Conservation (phyloP, 2,113 vertebrate species). For the Microcebus jonahi region DNA sequence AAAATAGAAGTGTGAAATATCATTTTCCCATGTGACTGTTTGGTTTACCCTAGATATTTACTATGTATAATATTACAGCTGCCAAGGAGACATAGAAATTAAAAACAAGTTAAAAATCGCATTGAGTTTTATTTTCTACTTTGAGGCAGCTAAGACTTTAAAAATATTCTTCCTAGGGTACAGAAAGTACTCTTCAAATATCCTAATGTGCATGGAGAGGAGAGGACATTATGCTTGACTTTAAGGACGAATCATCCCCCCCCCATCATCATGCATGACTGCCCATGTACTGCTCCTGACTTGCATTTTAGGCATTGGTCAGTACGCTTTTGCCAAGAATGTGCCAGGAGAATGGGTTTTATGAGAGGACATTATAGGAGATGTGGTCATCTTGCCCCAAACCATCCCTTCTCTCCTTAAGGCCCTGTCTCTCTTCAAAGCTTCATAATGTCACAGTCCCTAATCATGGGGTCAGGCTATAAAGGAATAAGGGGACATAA, state of each 20-base stretch:
- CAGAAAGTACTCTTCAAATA: slow-evolving; percentile 48
- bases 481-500: not conserved
- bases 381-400: not conserved
- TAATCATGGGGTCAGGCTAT: not conserved
- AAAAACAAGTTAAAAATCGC: slow-evolving; percentile 49
- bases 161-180: slow-evolving; percentile 24
- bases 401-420: not conserved
- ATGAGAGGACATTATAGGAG: not conserved
- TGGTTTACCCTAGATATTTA: slow-evolving; percentile 67
- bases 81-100: slow-evolving; percentile 63
- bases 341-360: slow-evolving; percentile 9
- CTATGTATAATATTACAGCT: slow-evolving; percentile 64
- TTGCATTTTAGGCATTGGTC: not conserved
- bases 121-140: slow-evolving; percentile 65
- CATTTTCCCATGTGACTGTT: not conserved
- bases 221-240: not conserved
- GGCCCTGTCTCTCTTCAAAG: not conserved
- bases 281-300: not conserved
- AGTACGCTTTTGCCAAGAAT: not conserved
- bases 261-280: not conserved
- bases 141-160: slow-evolving; percentile 45
- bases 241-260: not conserved
- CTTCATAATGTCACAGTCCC: not conserved
- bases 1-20: slow-evolving; percentile 72
- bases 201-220: not conserved